Conservation (phyloP, 2,797 vertebrate genomes). For the Aphelocoma californica region DNA sequence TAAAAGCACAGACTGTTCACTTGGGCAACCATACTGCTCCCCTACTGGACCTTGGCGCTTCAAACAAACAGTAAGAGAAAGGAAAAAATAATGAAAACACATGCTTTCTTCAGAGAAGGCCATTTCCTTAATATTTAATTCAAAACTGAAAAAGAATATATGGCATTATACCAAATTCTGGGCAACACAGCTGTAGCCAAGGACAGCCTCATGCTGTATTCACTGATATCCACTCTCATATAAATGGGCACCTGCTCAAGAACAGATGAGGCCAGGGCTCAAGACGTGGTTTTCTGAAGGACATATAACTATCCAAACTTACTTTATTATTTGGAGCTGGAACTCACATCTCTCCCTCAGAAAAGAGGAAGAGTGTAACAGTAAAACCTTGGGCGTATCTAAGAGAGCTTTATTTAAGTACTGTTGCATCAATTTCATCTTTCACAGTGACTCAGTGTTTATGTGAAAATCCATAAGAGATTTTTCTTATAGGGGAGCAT, state of each 20-base stretch:
- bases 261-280: neutral
- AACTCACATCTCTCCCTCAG: neutral
- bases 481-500: neutral
- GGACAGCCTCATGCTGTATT: neutral
- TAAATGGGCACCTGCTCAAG: neutral
- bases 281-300: neutral
- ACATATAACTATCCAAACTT: neutral
- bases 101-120: neutral
- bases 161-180: neutral
- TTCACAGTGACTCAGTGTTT: neutral
- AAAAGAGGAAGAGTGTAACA: neutral
- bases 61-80: neutral
- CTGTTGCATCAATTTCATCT: neutral
- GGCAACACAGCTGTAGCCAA: neutral
- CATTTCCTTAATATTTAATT: slow-evolving; percentile 14
- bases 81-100: neutral
- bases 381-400: neutral
- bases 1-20: neutral
- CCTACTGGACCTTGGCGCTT: neutral
- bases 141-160: neutral
- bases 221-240: neutral
- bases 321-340: neutral
- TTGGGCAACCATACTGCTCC: neutral
- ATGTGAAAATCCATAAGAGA: rapidly evolving
- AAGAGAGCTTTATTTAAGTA: neutral